Conservation (phyloP, 2,113 vertebrate species). For the Raja brachyura region DNA sequence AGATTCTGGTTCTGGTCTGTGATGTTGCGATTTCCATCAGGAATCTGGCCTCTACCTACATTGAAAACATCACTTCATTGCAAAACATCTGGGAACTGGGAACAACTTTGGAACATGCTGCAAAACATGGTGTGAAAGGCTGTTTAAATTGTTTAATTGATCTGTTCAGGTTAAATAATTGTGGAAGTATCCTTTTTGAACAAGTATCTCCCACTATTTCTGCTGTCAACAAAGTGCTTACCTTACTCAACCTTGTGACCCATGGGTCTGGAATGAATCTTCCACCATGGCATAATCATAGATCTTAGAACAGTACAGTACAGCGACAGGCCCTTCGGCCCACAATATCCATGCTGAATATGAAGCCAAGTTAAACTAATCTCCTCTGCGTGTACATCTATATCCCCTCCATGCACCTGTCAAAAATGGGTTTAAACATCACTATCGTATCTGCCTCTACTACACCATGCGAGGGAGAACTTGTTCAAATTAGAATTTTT, state of each 20-base stretch:
- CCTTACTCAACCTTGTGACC: not conserved
- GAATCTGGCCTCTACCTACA: not conserved
- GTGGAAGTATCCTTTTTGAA: not conserved
- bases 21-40: not conserved
- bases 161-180: not conserved
- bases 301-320: too few relatives aligned
- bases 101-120: not conserved
- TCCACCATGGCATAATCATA: too few relatives aligned
- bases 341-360: too few relatives aligned
- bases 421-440: too few relatives aligned
- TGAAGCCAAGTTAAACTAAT: too few relatives aligned
- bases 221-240: not conserved
- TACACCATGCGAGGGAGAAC: too few relatives aligned
- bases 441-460: too few relatives aligned
- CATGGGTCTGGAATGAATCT: not conserved
- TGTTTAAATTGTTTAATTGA: not conserved
- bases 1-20: not conserved
- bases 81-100: not conserved
- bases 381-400: too few relatives aligned
- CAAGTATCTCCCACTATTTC: not conserved
- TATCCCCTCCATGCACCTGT: too few relatives aligned
- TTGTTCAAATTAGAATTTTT: too few relatives aligned
- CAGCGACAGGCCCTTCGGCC: too few relatives aligned
- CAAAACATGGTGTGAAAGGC: not conserved
- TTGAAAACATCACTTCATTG: not conserved